Evolutionary conservation across 2,113 vertebrate species (phyloP).

Genomic region (Aegithalos caudatus): DNA sequence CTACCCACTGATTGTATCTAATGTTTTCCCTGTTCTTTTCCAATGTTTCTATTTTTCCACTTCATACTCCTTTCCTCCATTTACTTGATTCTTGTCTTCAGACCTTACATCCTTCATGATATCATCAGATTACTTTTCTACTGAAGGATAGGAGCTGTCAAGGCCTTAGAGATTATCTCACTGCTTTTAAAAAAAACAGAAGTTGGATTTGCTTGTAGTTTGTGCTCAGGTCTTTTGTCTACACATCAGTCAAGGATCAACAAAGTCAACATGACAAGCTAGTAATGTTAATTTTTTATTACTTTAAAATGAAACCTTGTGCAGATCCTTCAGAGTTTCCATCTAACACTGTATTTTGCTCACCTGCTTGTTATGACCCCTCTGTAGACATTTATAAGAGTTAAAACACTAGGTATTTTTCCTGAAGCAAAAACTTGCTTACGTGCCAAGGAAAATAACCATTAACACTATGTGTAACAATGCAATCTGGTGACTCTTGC

Average conservation of each 20-base stretch:
- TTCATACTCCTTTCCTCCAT: not conserved
- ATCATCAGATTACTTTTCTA: not conserved
- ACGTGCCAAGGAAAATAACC: conserved; percentile 26
- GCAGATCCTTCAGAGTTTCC: not conserved
- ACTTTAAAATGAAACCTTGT: not conserved
- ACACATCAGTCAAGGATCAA: not conserved
- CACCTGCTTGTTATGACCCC: not conserved
- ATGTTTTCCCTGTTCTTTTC: conserved; percentile 21
- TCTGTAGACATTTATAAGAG: not conserved
- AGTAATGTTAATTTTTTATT: not conserved
- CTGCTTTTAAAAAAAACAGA: not conserved
- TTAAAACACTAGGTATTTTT: not conserved
- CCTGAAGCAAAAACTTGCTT: not conserved
- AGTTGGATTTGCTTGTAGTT: not conserved
- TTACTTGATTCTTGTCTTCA: conserved; percentile 42
- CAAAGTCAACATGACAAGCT: not conserved
- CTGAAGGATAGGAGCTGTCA: conserved; percentile 32
- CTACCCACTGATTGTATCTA: conserved; percentile 30
- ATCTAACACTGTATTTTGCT: not conserved
- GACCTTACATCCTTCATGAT: not conserved
- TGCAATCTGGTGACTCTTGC: conserved; percentile 26
- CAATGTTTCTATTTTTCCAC: conserved; percentile 41
- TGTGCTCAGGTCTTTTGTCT: not conserved
- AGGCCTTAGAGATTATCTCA: not conserved
- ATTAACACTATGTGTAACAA: not conserved